phyloP scores from a whole-genome alignment of 2,888 invertebrate species.

The Drosophila fulvimacula region DNA sequence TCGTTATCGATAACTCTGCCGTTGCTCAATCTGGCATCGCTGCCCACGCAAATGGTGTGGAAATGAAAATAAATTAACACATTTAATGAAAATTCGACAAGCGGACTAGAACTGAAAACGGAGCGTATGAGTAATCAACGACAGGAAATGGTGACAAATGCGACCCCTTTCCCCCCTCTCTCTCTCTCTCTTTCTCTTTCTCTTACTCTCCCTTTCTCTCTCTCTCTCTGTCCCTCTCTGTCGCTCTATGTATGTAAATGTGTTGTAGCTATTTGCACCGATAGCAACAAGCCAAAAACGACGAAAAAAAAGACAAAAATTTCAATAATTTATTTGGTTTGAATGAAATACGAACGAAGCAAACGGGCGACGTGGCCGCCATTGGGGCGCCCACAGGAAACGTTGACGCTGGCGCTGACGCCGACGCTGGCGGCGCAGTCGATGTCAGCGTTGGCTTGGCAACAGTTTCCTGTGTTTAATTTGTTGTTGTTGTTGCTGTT shows the following conservation, averaged over 20 bases:
- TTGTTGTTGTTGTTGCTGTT: constrained; percentile 42
- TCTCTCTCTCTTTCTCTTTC: not conserved
- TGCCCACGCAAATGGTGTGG: constrained; percentile 55
- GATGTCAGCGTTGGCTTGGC: constrained; percentile 63
- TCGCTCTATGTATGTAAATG: constrained; percentile 62
- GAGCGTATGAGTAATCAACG: constrained; percentile 81
- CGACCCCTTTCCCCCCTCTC: constrained; percentile 30
- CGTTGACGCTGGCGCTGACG: constrained; percentile 61
- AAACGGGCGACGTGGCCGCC: constrained; percentile 64
- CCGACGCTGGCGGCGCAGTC: constrained; percentile 51
- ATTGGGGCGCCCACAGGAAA: constrained; percentile 83
- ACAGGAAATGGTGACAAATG: constrained; percentile 82
- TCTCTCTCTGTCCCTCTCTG: constrained; percentile 9
- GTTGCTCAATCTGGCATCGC: constrained; percentile 5
- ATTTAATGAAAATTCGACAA: constrained; percentile 75
- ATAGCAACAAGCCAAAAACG: constrained; percentile 76
- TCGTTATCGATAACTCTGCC: constrained; percentile 12
- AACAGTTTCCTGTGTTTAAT: constrained; percentile 78
- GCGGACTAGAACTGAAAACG: constrained; percentile 61
- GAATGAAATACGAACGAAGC: constrained; percentile 77
- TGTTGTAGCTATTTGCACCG: constrained; percentile 79
- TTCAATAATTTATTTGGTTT: constrained; percentile 79
- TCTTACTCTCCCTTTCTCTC: not conserved
- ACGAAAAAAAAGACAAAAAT: constrained; percentile 52
- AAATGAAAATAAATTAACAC: constrained; percentile 78